A percentile compares a stretch with the other conserved stretches of the same genome.
phyloP scores from a whole-genome alignment of 2,797 vertebrate genomes.

The Hydrophis major region DNA sequence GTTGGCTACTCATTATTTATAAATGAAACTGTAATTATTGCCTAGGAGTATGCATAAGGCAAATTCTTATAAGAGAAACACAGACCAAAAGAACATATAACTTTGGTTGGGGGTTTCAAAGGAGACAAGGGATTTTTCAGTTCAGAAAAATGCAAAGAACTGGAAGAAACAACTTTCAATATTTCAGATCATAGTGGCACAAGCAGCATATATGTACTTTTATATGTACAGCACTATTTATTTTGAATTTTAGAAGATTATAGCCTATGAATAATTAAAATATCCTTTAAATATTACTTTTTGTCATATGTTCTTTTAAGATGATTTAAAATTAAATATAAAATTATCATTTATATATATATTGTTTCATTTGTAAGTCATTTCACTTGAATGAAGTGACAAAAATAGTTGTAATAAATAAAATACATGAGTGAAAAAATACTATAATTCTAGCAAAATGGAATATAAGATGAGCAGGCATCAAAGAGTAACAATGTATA shows the following conservation, averaged over 20 bases:
- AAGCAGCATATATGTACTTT: slow-evolving; percentile 18
- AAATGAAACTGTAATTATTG: background rate
- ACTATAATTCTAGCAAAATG: background rate
- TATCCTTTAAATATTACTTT: background rate
- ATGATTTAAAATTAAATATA: background rate
- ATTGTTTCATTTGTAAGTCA: background rate
- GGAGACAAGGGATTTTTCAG: slow-evolving; percentile 22
- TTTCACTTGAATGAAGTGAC: background rate
- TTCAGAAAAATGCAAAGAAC: slow-evolving; percentile 26
- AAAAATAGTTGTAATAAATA: background rate
- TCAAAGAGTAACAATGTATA: background rate
- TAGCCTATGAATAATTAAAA: background rate
- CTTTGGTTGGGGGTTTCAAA: background rate
- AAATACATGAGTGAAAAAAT: background rate
- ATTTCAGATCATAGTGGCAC: slow-evolving; percentile 27
- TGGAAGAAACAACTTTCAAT: slow-evolving; percentile 36
- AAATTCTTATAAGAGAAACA: background rate
- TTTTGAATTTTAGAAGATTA: background rate
- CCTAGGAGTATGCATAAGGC: background rate
- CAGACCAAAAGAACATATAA: background rate
- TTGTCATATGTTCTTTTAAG: background rate
- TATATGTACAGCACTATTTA: background rate
- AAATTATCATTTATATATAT: background rate
- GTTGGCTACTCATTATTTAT: background rate
- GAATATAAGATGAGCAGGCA: background rate